Evolutionary conservation across 1,140 invertebrate genomes (phyloP).

Genomic region (Leptopilina boulardi): DNA sequence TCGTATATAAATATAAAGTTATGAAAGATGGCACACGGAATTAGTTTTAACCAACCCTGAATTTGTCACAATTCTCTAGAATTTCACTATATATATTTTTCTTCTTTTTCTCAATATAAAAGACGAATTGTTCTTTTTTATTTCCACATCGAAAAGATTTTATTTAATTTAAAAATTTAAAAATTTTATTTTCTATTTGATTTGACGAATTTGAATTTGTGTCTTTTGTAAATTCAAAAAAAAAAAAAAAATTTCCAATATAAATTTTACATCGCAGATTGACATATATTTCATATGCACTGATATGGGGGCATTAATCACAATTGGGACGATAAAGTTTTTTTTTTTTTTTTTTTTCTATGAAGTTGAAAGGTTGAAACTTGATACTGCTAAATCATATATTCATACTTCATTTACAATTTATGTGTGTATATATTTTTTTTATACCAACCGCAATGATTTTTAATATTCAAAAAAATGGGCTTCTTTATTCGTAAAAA

Average conservation of each 20-base stretch:
- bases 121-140: neutral
- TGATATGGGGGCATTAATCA: neutral
- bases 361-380: neutral
- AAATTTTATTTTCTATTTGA: conserved; percentile 6
- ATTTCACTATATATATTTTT: conserved; percentile 32
- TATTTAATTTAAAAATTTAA: neutral
- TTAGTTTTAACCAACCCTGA: conserved; percentile 20
- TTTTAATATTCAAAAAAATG: neutral
- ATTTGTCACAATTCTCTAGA: conserved; percentile 17
- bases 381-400: neutral
- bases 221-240: neutral
- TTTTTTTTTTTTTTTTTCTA: neutral
- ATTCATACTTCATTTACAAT: neutral
- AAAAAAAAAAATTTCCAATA: neutral
- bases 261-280: neutral
- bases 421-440: neutral
- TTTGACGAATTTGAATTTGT: neutral
- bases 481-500: too few relatives aligned
- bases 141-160: neutral
- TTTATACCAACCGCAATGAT: neutral
- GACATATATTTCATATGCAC: neutral
- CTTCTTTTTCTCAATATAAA: neutral
- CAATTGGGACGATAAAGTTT: neutral
- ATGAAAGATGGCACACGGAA: conserved; percentile 25
- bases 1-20: neutral